phyloP scores from a whole-genome alignment of 2,888 invertebrate species.

The Meiosimyza platycephala region DNA sequence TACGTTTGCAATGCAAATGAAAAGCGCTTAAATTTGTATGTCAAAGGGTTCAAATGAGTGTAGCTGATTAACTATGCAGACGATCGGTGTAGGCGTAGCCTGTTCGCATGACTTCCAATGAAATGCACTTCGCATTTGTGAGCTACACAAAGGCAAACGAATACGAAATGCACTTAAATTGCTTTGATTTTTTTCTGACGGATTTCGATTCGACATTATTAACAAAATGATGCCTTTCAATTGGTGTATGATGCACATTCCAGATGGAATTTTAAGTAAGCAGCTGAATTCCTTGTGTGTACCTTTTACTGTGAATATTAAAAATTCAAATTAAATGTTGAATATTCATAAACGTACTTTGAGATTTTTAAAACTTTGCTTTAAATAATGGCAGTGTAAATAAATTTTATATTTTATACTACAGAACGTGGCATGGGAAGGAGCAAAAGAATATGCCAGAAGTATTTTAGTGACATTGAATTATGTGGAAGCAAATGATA shows the following conservation, averaged over 20 bases:
- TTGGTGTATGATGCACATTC: not conserved
- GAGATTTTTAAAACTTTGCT: no score
- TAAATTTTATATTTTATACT: no score
- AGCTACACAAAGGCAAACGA: not conserved
- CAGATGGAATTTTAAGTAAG: no score
- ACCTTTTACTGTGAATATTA: no score
- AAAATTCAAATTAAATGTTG: no score
- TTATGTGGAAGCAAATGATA: no score
- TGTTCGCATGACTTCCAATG: not conserved
- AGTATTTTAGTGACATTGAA: no score
- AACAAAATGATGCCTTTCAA: not conserved
- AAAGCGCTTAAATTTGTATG: slow-evolving; percentile 36
- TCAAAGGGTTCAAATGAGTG: slow-evolving; percentile 47
- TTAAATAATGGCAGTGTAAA: no score
- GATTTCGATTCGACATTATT: not conserved
- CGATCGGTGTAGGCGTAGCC: not conserved
- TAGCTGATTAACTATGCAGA: slow-evolving; percentile 53
- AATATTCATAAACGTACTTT: no score
- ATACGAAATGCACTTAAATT: slow-evolving; percentile 14
- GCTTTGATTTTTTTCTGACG: slow-evolving; percentile 7
- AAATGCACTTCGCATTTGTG: slow-evolving; percentile 22
- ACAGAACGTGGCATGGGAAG: no score
- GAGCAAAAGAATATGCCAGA: no score
- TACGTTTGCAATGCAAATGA: slow-evolving; percentile 30
- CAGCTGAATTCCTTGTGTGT: no score